Conservation (phyloP, 92 coral and sea anemone species). For the Hydrozoanthus gracilis region DNA sequence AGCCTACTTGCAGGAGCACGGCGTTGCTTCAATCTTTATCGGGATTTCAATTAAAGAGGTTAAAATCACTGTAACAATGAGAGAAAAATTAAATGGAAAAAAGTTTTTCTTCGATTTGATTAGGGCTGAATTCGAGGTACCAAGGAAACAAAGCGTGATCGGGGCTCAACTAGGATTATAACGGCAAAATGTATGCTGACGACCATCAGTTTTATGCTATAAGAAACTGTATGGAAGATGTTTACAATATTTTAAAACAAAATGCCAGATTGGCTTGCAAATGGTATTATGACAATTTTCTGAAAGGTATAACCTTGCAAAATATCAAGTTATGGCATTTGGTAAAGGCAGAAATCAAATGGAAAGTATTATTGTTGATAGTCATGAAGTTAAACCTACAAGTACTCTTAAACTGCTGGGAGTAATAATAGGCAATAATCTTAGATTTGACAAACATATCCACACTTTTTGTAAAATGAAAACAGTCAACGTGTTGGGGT, state of each 20-base stretch:
- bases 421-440: neutral
- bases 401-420: neutral
- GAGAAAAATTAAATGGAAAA: no score
- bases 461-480: neutral
- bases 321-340: neutral
- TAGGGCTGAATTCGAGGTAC: no score
- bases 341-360: neutral
- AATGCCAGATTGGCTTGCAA: neutral
- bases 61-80: no score
- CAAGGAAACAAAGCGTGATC: no score
- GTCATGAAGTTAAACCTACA: neutral
- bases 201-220: conserved; percentile 21
- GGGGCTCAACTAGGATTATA: no score
- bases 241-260: neutral
- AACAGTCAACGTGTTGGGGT: conserved; percentile 26
- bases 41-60: no score
- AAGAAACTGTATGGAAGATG: neutral
- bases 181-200: conserved; percentile 24
- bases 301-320: neutral
- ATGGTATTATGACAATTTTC: neutral
- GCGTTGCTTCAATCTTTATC: no score
- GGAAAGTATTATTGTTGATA: neutral
- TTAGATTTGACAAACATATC: conserved; percentile 6
- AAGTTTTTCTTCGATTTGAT: no score
- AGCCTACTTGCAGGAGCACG: no score